Base-by-base conservation (phyloP, 2,888 invertebrate species). In the Athalia circularis region DNA sequence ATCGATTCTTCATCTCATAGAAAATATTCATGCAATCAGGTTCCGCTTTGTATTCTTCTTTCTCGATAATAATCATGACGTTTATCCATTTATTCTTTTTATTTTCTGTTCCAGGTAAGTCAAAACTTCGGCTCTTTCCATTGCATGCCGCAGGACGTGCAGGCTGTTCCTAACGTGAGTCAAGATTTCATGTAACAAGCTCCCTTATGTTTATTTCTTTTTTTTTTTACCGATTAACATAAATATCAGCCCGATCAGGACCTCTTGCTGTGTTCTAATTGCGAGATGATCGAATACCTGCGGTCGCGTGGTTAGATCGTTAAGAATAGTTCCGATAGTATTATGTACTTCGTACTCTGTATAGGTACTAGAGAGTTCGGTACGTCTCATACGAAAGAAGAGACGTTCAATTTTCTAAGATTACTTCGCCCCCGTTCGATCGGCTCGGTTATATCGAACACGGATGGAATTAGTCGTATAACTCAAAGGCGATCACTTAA, bases 101-200 rank as follows among this genome's bases (percentile, higher is more conserved):
- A 9, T 47, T 43, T 59, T 70, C 45, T 70, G 70, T 70, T 70
- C 45, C 70, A 70, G 70, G 70, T 70, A 11, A 68, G 68, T 68
- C 65, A n/a, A 54, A 45, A 52, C 29, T 29, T 29, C 29, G 29
- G 29, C 29, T 29, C 29, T 29, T 29, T 29, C 29, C 29, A 29
- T 29, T 29, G 29, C 29, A 29, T 29, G 29, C 29, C 2, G 29
- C 29, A 29, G 2, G 29, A 29, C 29, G 29, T 29, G 29, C n/a
- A n/a, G n/a, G 29, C 29, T 29, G 29, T 29, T 29, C 2, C 29
- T 29, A 29, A 29, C 29, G 29, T 29, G 29, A 29, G 29, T 29
- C 29, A 29, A 29, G 29, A 29, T 29, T 29, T 29, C 2, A 29
- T 29, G 29, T 29, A 29, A 29, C 29, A 29, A 29, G 29, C 29